These are phyloP conservation scores for Chrysochloris asiatica DNA, from an alignment of 2,113 vertebrate genomes.

Conservation along the genomic window DNA sequence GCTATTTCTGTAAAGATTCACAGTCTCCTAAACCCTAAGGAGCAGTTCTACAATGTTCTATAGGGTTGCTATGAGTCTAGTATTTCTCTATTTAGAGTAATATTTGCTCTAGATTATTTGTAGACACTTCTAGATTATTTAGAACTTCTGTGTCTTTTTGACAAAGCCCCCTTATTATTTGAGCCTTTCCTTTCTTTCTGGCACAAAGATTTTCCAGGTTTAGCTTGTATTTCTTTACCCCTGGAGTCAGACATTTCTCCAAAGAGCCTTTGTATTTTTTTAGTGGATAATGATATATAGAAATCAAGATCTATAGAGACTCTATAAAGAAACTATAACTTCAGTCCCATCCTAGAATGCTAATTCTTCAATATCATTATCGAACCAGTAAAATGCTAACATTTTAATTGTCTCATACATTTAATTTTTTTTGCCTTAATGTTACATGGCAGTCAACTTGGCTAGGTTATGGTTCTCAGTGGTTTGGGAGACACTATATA, in stretches of 20 bases:
- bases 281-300: neutral
- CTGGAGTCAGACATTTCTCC: neutral
- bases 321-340: neutral
- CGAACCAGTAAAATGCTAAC: neutral
- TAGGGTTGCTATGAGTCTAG: neutral
- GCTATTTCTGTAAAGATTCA: too few relatives aligned
- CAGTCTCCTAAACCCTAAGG: too few relatives aligned
- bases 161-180: neutral
- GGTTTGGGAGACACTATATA: neutral
- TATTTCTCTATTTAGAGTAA: neutral
- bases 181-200: conserved; percentile 1
- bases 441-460: neutral
- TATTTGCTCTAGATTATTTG: neutral
- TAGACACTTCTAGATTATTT: too few relatives aligned
- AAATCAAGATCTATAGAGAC: neutral
- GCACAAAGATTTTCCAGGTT: neutral
- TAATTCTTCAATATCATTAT: neutral
- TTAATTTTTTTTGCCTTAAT: neutral
- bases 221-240: neutral
- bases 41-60: neutral
- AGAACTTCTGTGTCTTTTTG: neutral
- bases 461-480: neutral
- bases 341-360: neutral
- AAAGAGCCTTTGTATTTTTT: neutral
- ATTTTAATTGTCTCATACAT: neutral